These are phyloP conservation scores for Epinephelus cyanopodus DNA, from an alignment of 2,113 vertebrate genomes.

Conservation along the genomic window DNA sequence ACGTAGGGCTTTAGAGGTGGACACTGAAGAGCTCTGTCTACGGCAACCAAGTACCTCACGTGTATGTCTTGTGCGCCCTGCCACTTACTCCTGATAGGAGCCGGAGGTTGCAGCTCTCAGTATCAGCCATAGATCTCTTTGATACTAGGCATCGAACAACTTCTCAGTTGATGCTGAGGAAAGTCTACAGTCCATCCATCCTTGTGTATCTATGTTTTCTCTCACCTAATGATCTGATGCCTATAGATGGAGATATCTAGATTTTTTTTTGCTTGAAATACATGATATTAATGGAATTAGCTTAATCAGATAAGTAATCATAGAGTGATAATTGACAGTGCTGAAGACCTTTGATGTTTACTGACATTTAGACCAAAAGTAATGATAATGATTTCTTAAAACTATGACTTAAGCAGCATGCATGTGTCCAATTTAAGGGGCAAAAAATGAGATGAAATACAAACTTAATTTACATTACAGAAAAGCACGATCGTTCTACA, in stretches of 20 bases:
- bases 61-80: slow-evolving; percentile 13
- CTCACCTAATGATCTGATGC: not conserved
- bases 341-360: not conserved
- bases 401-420: not conserved
- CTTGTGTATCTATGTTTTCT: not conserved
- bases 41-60: not conserved
- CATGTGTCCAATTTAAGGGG: not conserved
- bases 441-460: not conserved
- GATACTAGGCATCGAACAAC: not conserved
- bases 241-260: not conserved
- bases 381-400: not conserved
- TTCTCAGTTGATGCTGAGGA: not conserved
- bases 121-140: slow-evolving; percentile 16
- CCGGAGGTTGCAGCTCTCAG: slow-evolving; percentile 27
- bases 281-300: not conserved
- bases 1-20: too few relatives aligned
- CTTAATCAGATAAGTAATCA: not conserved
- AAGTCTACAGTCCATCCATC: not conserved
- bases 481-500: not conserved
- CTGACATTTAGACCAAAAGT: not conserved
- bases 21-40: not conserved
- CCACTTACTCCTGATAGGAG: slow-evolving; percentile 24
- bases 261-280: not conserved
- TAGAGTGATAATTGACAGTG: not conserved
- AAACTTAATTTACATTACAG: not conserved